Base-by-base conservation (phyloP, 2,888 invertebrate species). In the Melolontha melolontha region DNA sequence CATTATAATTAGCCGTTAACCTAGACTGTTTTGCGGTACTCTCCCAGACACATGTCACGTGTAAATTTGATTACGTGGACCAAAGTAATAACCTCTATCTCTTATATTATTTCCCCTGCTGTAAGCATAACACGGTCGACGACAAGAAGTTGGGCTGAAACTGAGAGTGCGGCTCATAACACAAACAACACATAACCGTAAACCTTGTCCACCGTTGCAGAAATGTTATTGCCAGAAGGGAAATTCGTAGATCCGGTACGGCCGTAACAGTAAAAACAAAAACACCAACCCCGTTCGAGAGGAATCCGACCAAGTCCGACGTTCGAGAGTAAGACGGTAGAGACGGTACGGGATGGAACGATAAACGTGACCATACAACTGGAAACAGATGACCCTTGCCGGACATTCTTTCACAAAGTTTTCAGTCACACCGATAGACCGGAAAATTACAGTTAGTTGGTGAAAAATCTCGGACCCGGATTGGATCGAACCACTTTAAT, bases 311-410 rank as follows among this genome's bases (percentile, higher is more conserved):
- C 47, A 10, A 14, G 17, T 47, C 14, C 47, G 12, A 12, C 8
- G 12, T 6, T 8, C 14, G 47, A n/a, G 16, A 5, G 12, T 47
- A 47, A 16, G 14, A 14, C 44, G 44, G 29, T 11, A 59, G 27
- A 29, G 34, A 34, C 34, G 34, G 34, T 44, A 16, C 17, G 8
- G 29, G 41, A 44, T 59, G 29, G 59, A 59, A 44, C 59, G 34
- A 34, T 34, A 69, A 67, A 66, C 64, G 69, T 68, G 69, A 70
- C 69, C 71, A 71, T 70, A 70, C 66, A 66, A 70, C 69, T 68
- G 69, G 69, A 71, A 73, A 71, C 65, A 50, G 67, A 71, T 70
- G 71, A 67, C 69, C 67, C 68, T 65, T 63, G 64, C 66, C 68
- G 67, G 71, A 70, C 72, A 70, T 68, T 52, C 62, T 52, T 63